These are phyloP conservation scores for Yponomeuta evonymella DNA, from an alignment of 2,888 invertebrate species.

Conservation along the genomic window DNA sequence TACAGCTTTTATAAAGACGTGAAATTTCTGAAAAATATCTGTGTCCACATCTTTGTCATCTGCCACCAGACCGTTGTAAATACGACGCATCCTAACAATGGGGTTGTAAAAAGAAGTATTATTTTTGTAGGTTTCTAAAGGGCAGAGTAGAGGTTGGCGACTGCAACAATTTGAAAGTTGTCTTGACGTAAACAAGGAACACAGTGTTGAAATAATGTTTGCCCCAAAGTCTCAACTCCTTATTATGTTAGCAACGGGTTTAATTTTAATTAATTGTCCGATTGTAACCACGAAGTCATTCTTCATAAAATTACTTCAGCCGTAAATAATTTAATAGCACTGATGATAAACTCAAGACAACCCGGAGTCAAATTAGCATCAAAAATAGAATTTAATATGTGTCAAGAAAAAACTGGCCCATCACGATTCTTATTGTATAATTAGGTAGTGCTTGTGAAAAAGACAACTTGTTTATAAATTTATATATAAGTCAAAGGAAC, in stretches of 20 bases:
- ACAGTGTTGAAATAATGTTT: not conserved
- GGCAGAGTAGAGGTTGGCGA: no score
- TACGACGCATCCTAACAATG: no score
- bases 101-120: no score
- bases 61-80: no score
- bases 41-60: no score
- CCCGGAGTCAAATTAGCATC: not conserved
- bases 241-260: no score
- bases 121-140: no score
- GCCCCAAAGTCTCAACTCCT: no score
- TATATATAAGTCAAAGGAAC: no score
- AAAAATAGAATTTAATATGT: not conserved
- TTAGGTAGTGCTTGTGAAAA: not conserved
- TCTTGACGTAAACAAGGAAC: not conserved
- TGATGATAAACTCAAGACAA: not conserved
- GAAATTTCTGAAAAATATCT: no score
- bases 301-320: not conserved
- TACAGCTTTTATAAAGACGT: no score
- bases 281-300: not conserved
- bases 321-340: not conserved
- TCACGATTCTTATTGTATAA: not conserved
- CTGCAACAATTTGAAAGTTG: not conserved
- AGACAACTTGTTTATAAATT: not conserved
- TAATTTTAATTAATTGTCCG: no score
- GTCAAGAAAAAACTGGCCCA: not conserved